These are phyloP conservation scores for Otolemur garnettii DNA, from an alignment of 2,113 vertebrate species.

Conservation along the genomic window DNA sequence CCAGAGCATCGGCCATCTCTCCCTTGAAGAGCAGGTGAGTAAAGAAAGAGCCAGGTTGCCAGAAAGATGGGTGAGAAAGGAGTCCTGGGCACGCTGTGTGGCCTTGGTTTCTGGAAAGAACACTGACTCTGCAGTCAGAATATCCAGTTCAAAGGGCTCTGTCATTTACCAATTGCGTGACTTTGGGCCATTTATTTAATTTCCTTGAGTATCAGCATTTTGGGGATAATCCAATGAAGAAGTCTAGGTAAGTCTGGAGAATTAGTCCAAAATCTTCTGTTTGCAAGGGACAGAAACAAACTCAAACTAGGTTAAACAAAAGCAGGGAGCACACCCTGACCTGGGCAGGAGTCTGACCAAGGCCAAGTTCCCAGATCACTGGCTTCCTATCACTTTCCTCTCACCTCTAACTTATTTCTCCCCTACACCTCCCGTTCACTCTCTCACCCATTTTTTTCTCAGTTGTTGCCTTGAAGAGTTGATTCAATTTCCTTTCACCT, in stretches of 20 bases:
- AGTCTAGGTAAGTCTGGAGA: not conserved
- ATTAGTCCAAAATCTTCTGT: not conserved
- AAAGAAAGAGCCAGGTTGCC: not conserved
- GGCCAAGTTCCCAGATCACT: fast-evolving
- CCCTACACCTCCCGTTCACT: not conserved
- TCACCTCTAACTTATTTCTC: not conserved
- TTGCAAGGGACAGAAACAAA: conserved; percentile 40
- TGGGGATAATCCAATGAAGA: not conserved
- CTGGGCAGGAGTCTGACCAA: fast-evolving
- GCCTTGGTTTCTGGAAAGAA: not conserved
- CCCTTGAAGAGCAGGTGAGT: no score
- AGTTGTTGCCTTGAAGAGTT: not conserved
- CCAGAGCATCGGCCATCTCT: not conserved
- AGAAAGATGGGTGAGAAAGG: not conserved
- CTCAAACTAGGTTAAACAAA: not conserved
- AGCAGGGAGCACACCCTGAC: not conserved
- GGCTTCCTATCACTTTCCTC: not conserved
- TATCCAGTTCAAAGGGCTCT: not conserved
- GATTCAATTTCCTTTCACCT: conserved; percentile 50
- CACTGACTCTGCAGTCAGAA: not conserved
- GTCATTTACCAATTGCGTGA: not conserved
- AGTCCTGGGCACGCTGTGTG: not conserved
- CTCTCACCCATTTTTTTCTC: not conserved
- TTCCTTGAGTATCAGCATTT: not conserved
- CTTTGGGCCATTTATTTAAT: not conserved